Evolutionary conservation across 2,113 vertebrate species (phyloP), one percentile per base, ranked within the genome.

Genomic region (Eurypyga helias): DNA sequence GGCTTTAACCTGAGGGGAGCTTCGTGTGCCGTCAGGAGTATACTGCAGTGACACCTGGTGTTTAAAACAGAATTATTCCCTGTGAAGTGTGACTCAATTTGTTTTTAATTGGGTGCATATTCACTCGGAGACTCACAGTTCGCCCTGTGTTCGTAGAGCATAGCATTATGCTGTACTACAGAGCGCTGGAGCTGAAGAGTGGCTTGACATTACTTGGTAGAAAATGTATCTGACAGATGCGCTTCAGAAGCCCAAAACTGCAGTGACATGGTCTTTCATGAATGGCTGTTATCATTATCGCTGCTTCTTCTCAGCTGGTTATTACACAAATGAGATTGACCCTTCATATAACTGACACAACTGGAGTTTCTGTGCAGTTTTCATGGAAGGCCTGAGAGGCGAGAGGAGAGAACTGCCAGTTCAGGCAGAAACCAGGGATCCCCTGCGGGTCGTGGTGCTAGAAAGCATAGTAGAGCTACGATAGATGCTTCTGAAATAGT

Each of bases 41-140:
- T 85, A 31, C 93, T 92, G 86, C 93, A 96, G 94, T 97, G 95
- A 97, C 96, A 95, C 93, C 95, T 97, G 96, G 89, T 77, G 95
- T 96, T 94, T 92, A 46, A 95, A 96, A 89, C 2, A 77, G 79
- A 89, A 66, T 75, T 67, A 36, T 64, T 83, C 76, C n/a, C 46
- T 92, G 46, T 77, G 87, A 96, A 89, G 64, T 43, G 58, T 31
- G 80, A 49, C 80, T 26, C 76, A 83, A 77, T 83, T 90, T 45
- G 48, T 17, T 77, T 94, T 41, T 87, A 93, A 96, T 83, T 87
- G 65, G 93, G 72, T 66, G 81, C 34, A 5, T 62, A 55, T 17
- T 95, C 66, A 16, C 69, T 79, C 73, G 85, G 33, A 89, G 77
- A 57, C 73, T 72, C 43, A 3, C 26, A 52, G 64, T 70, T 92